A percentile compares a stretch with the other conserved stretches of the same genome.
Evolutionary conservation across 1,140 invertebrate genomes (phyloP).

Genomic region (Drosophila elegans): DNA sequence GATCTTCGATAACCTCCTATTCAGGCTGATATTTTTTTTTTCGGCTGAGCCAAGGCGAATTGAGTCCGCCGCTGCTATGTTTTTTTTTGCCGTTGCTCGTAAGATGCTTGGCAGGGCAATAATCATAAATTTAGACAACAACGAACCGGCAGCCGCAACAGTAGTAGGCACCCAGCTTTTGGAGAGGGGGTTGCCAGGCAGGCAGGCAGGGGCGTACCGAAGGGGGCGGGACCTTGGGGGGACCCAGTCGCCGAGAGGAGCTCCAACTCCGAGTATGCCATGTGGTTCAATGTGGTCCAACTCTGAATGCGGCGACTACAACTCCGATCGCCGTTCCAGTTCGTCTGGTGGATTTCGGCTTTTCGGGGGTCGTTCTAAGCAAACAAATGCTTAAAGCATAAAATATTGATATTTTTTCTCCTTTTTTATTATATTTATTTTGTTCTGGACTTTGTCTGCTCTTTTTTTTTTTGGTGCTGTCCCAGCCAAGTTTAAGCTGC

Average conservation of each 20-base stretch:
- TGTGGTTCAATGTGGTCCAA: constrained; percentile 25
- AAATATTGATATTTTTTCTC: constrained; percentile 72
- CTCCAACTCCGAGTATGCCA: constrained; percentile 30
- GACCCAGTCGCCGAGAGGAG: constrained; percentile 16
- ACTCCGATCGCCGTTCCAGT: constrained; percentile 31
- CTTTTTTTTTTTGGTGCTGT: constrained; percentile 43
- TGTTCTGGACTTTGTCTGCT: constrained; percentile 15
- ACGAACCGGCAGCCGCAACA: constrained; percentile 78
- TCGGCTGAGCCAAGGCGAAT: constrained; percentile 71
- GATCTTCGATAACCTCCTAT: not conserved
- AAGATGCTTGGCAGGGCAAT: constrained; percentile 82
- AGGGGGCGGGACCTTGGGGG: constrained; percentile 35
- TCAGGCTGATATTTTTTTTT: constrained; percentile 40
- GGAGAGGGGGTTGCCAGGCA: not conserved
- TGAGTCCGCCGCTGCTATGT: constrained; percentile 64
- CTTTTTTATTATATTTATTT: constrained; percentile 42
- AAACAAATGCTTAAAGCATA: constrained; percentile 80
- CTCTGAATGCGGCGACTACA: constrained; percentile 26
- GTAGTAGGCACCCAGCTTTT: constrained; percentile 59
- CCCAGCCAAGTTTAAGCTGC: constrained; percentile 48
- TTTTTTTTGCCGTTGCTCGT: constrained; percentile 61
- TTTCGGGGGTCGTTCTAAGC: constrained; percentile 80
- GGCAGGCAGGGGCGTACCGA: not conserved
- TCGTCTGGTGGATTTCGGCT: constrained; percentile 41
- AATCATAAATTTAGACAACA: constrained; percentile 83